A percentile compares a stretch with the other conserved stretches of the same genome.
Evolutionary conservation across 2,888 invertebrate species (phyloP).

Genomic region (Amblyteles armatorius): DNA sequence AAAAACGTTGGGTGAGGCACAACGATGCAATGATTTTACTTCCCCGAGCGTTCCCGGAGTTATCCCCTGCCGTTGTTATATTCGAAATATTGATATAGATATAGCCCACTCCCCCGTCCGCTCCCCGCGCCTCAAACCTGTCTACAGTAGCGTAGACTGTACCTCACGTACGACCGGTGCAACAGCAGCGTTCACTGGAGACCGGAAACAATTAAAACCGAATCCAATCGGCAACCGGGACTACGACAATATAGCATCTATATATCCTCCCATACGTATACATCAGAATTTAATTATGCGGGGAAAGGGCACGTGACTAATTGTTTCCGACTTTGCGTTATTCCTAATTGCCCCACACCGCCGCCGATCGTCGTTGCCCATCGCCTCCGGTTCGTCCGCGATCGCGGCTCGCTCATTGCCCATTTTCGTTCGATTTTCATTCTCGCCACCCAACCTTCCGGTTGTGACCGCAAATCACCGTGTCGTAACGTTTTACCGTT

Average conservation of each 20-base stretch:
- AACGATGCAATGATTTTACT: slow-evolving; percentile 27
- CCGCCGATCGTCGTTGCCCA: slow-evolving; percentile 67
- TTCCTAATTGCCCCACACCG: slow-evolving; percentile 75
- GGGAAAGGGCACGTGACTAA: slow-evolving; percentile 76
- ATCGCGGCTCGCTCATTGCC: not conserved
- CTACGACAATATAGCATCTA: slow-evolving; percentile 67
- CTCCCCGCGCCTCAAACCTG: not conserved
- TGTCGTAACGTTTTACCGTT: slow-evolving; percentile 45
- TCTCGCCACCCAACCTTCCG: not conserved
- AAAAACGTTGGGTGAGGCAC: slow-evolving; percentile 7
- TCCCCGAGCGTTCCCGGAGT: slow-evolving; percentile 1
- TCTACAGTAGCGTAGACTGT: slow-evolving; percentile 32
- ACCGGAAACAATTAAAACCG: slow-evolving; percentile 72
- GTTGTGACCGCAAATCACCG: slow-evolving; percentile 47
- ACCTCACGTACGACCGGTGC: not conserved
- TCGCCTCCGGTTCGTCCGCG: slow-evolving; percentile 35
- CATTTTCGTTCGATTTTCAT: not conserved
- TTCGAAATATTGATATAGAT: slow-evolving; percentile 62
- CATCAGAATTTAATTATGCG: slow-evolving; percentile 74
- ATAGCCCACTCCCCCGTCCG: not conserved
- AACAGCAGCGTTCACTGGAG: slow-evolving; percentile 42
- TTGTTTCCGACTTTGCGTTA: slow-evolving; percentile 79
- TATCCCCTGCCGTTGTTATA: slow-evolving; percentile 46
- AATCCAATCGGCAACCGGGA: slow-evolving; percentile 70
- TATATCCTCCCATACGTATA: slow-evolving; percentile 62